Conservation (phyloP, 2,797 vertebrate genomes). For the Leuciscus waleckii region DNA sequence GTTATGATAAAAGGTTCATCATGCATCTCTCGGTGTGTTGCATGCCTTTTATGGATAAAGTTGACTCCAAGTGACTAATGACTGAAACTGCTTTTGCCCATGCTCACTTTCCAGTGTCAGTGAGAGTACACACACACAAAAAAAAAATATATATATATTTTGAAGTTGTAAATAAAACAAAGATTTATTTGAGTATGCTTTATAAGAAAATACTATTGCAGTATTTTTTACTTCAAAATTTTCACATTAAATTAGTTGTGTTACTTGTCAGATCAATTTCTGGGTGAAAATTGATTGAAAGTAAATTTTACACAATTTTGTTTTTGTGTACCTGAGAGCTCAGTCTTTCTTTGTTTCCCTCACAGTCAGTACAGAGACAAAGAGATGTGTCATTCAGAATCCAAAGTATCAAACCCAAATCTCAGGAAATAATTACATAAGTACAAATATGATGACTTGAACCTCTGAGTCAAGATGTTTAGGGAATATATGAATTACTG, state of each 20-base stretch:
- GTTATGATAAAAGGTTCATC: background rate
- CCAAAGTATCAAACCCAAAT: background rate
- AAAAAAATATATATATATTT: background rate
- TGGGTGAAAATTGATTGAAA: background rate
- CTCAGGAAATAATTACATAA: background rate
- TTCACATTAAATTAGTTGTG: background rate
- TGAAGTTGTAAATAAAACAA: background rate
- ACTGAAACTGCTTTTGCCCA: background rate
- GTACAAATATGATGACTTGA: background rate
- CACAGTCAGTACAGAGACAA: background rate
- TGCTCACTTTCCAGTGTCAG: background rate
- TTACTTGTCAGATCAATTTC: background rate
- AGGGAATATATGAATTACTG: background rate
- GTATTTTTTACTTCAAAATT: background rate
- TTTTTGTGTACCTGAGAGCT: background rate
- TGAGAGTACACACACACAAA: background rate
- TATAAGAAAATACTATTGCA: background rate
- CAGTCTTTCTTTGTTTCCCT: slow-evolving; percentile 3
- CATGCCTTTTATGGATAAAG: background rate
- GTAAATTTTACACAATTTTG: background rate
- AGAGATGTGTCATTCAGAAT: background rate
- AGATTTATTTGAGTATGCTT: background rate
- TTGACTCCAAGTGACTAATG: background rate
- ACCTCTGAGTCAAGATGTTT: slow-evolving; percentile 16
- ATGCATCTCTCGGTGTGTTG: background rate